These are phyloP conservation scores for Lepidocyrtoides sp. DNA, from an alignment of 2,888 invertebrate species.

Conservation along the genomic window DNA sequence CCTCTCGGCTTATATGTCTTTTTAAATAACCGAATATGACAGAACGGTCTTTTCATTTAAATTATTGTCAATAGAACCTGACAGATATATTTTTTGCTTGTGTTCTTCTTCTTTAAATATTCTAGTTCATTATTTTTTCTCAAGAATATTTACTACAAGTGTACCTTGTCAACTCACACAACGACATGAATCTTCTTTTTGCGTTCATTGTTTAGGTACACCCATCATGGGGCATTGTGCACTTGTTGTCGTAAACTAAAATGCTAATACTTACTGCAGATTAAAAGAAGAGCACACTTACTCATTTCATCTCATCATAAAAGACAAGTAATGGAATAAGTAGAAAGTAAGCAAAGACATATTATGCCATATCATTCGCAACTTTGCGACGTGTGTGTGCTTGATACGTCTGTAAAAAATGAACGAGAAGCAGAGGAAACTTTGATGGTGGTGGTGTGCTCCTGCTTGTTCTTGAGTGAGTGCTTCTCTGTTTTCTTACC, in stretches of 20 bases:
- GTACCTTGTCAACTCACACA: neutral
- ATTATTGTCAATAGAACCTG: constrained; percentile 61
- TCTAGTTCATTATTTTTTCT: constrained; percentile 55
- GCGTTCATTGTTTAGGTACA: neutral
- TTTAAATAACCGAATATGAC: neutral
- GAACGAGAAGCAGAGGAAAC: neutral
- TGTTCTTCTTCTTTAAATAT: constrained; percentile 42
- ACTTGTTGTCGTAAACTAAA: neutral
- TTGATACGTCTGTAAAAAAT: constrained; percentile 32
- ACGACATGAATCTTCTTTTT: constrained; percentile 16
- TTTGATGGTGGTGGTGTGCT: no score
- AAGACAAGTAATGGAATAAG: constrained; percentile 4
- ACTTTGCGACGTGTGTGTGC: constrained; percentile 79
- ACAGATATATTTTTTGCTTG: constrained; percentile 60
- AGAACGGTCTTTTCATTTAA: constrained; percentile 52
- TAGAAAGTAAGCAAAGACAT: constrained; percentile 2
- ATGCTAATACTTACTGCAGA: constrained; percentile 13
- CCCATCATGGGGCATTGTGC: constrained; percentile 30
- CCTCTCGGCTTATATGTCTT: neutral
- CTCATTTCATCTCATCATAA: constrained; percentile 28
- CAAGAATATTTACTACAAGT: neutral
- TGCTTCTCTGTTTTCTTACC: constrained; percentile 63
- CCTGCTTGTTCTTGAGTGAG: constrained; percentile 48
- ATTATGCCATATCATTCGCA: constrained; percentile 50
- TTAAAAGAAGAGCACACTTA: constrained; percentile 36